phyloP scores from a whole-genome alignment of 2,888 invertebrate genomes.

The Uropetala carovei region DNA sequence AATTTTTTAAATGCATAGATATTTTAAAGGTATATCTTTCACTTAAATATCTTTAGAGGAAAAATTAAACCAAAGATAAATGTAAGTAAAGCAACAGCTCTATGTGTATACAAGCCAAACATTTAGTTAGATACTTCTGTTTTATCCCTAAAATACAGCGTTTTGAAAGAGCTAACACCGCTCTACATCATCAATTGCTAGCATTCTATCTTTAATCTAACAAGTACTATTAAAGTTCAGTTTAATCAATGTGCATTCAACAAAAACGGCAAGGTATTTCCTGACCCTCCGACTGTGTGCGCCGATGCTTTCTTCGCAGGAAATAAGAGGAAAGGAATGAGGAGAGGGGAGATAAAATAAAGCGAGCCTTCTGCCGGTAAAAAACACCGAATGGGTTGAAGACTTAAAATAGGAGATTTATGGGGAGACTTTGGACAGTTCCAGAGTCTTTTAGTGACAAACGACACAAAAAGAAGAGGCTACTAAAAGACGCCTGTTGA shows the following conservation, averaged over 20 bases:
- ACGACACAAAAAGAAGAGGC: not conserved
- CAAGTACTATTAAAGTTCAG: too few relatives aligned
- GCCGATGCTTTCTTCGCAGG: not conserved
- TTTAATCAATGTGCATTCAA: not conserved
- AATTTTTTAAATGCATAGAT: too few relatives aligned
- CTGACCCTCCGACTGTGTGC: not conserved
- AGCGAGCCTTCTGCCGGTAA: not conserved
- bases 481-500: conserved; percentile 22
- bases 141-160: too few relatives aligned
- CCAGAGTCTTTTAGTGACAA: not conserved
- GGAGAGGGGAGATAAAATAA: not conserved
- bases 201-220: too few relatives aligned
- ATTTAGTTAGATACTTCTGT: too few relatives aligned
- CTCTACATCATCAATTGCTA: too few relatives aligned
- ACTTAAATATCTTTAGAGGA: too few relatives aligned
- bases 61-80: too few relatives aligned
- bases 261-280: not conserved
- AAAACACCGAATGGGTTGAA: not conserved
- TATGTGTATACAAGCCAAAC: too few relatives aligned
- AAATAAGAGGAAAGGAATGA: not conserved
- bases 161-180: too few relatives aligned
- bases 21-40: too few relatives aligned
- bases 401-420: conserved; percentile 26
- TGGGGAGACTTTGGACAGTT: conserved; percentile 13
- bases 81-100: too few relatives aligned